Percentiles rank a stretch among this genome's conserved stretches.
Conservation (phyloP, 2,113 vertebrate genomes). For the Neodon shergylaensis region DNA sequence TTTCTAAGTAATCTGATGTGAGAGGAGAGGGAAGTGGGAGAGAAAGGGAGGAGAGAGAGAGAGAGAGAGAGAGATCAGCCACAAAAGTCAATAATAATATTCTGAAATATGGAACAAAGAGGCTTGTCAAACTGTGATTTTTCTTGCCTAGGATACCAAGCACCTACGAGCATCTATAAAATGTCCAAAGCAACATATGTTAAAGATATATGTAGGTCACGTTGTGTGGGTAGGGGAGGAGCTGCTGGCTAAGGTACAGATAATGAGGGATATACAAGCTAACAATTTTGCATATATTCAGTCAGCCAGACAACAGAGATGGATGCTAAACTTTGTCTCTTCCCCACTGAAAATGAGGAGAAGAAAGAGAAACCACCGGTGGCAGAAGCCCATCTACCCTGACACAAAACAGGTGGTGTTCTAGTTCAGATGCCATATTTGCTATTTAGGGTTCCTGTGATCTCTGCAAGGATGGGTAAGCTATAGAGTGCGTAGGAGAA, state of each 20-base stretch:
- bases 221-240: constrained; percentile 55
- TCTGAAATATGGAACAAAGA: constrained; percentile 70
- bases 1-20: constrained; percentile 62
- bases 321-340: constrained; percentile 26
- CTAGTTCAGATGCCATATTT: constrained; percentile 82
- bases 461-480: constrained; percentile 83
- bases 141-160: constrained; percentile 63
- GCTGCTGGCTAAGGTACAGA: constrained; percentile 69
- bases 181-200: constrained; percentile 68
- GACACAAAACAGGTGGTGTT: constrained; percentile 82
- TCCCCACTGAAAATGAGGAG: not conserved
- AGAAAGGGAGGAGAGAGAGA: not conserved
- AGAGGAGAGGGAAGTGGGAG: not conserved
- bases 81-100: constrained; percentile 58
- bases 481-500: constrained; percentile 85
- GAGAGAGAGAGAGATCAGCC: not conserved
- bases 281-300: constrained; percentile 59
- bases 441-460: constrained; percentile 85
- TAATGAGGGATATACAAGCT: not conserved
- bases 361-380: constrained; percentile 66
- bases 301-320: constrained; percentile 72
- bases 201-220: constrained; percentile 85
- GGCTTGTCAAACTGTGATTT: constrained; percentile 65
- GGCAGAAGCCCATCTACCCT: constrained; percentile 80
- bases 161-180: constrained; percentile 79